Evolutionary conservation across 2,113 vertebrate species (phyloP), one percentile per base, ranked within the genome.

Genomic region (Dascyllus trimaculatus): DNA sequence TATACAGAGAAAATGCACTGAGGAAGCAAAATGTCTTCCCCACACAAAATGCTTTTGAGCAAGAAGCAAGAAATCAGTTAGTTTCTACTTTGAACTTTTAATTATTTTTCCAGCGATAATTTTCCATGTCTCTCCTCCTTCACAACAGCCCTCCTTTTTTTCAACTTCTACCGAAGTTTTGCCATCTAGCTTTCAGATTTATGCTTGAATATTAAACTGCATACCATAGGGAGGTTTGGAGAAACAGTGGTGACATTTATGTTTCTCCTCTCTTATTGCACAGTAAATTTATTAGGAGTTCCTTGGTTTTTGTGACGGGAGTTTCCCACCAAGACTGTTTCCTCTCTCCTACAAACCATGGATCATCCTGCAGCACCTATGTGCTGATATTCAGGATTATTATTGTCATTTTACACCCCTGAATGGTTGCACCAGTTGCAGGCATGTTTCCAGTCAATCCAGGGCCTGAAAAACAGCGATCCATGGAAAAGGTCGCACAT

Each of bases 401-500:
- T 78, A 58, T 35, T 87, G 78, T 83, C 81, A 80, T 69, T 82
- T 83, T 57, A 82, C 48, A 66, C 73, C 64, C 70, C 65, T 58
- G 26, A 66, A 68, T 62, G 65, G 26, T 69, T 80, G 22, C 48
- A 61, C 61, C 68, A 74, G 53, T 81, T 61, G 40, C 63, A 68
- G 57, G 82, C 82, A 77, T 56, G 25, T 82, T 88, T 88, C 72
- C 81, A 84, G 43, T 77, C 49, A 81, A 87, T 71, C 75, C 72
- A 51, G 74, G 40, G 29, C 63, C 63, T 78, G 54, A 78, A 78
- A 88, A 80, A 68, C 38, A 54, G 71, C 40, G 22, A 81, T 81
- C 79, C 77, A 6, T 75, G 60, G 71, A 90, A 92, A 89, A 82
- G 82, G 89, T 91, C 88, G 84, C 84, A 82, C 81, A 89, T 89